Base-by-base conservation (phyloP, 2,113 vertebrate species). In the Poeciliopsis retropinna region DNA sequence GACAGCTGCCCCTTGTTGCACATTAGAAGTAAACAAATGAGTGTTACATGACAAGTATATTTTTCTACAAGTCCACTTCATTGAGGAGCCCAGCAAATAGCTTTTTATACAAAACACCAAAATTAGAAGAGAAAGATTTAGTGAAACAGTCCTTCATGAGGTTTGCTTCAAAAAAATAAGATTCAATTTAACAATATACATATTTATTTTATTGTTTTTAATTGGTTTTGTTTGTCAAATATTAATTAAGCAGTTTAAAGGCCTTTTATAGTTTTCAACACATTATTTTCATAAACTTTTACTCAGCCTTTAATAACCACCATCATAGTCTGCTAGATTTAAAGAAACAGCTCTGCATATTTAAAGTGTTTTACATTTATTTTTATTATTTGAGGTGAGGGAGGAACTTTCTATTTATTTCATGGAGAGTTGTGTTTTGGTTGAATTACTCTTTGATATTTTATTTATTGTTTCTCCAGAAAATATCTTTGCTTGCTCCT, bases 381-480 rank as follows among this genome's bases (percentile, higher is more conserved):
- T 37, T 37, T 37, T 22, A 47, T 67, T 13, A 70, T 57, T 62
- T 39, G 22, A 64, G 34, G 41, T 62, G 39, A 61, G 7, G 29
- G 34, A 57, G 68, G 51, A 37, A 10, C 54, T 73, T 61, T 63
- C 28, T 72, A 27, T 78, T 60, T 80, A n/a, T 75, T 80, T 70
- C 34, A 47, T 2, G 60, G 6, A n/a, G 15, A 28, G 39, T 41
- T 41, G 39, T 64, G 60, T 66, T 72, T 28, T 31, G n/a, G 14
- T 44, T 66, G 25, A 37, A 0, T 22, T n/a, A n/a, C n/a, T 47
- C 12, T 10, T 54, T 31, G 64, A 75, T 27, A 57, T 22, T 72
- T 74, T 73, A 80, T 86, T 78, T 87, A 76, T 83, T 78, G 57
- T 69, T 65, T 25, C 51, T 57, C 25, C 34, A 39, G 8, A 1